Conservation (phyloP, 2,113 vertebrate genomes). For the Hippoglossus stenolepis region DNA sequence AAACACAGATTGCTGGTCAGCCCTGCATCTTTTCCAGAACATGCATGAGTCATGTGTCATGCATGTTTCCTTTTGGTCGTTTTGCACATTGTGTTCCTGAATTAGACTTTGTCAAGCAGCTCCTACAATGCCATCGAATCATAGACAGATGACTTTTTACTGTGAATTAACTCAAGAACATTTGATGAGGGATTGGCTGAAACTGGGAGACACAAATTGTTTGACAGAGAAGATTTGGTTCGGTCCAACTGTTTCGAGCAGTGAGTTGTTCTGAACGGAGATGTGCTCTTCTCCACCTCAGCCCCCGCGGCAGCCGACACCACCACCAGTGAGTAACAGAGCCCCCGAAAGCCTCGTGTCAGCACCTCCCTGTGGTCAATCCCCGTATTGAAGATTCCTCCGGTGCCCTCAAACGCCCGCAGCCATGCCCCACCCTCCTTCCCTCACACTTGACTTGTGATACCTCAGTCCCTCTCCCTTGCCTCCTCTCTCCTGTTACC, state of each 20-base stretch:
- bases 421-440: slow-evolving; percentile 29
- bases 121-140: neutral
- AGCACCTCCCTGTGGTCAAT: slow-evolving; percentile 68
- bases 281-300: slow-evolving; percentile 75
- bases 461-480: slow-evolving; percentile 6
- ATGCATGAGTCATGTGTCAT: neutral
- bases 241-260: neutral
- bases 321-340: slow-evolving; percentile 76
- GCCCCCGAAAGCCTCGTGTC: slow-evolving; percentile 33
- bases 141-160: neutral
- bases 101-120: neutral
- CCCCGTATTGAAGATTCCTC: slow-evolving; percentile 47
- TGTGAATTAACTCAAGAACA: neutral
- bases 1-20: neutral
- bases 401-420: slow-evolving; percentile 28
- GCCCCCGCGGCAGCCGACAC: slow-evolving; percentile 71
- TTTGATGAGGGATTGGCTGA: neutral
- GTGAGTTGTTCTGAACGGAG: slow-evolving; percentile 44
- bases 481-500: neutral
- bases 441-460: slow-evolving; percentile 37
- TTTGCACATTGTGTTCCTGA: neutral
- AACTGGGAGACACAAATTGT: neutral
- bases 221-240: neutral
- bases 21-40: neutral
- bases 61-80: neutral